Evolutionary conservation across 2,113 vertebrate genomes (phyloP).

Genomic region (Cercopithecus mona): DNA sequence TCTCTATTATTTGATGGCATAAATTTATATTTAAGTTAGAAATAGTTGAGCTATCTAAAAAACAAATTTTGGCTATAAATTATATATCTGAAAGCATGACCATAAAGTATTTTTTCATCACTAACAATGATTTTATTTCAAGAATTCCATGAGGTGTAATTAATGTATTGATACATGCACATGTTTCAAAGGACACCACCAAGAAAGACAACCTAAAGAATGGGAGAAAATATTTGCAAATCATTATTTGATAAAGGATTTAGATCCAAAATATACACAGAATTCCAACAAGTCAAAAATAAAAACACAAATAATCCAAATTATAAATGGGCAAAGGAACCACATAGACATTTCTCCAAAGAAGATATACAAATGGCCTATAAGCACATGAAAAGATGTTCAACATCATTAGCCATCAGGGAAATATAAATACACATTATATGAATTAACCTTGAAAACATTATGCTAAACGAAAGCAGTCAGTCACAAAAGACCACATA

Average conservation of each 20-base stretch:
- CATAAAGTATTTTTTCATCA: slow-evolving; percentile 1
- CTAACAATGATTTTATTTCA: slow-evolving; percentile 5
- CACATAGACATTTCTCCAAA: background rate
- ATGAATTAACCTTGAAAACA: background rate
- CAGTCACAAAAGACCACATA: background rate
- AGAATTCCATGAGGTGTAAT: background rate
- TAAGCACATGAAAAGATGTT: background rate
- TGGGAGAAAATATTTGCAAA: background rate
- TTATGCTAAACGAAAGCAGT: background rate
- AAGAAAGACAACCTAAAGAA: background rate
- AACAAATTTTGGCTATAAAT: slow-evolving; percentile 1
- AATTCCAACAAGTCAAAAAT: background rate
- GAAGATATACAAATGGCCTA: background rate
- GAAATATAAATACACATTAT: background rate
- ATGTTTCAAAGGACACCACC: slow-evolving; percentile 9
- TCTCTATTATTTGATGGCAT: background rate
- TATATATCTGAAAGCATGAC: background rate
- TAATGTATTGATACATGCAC: background rate
- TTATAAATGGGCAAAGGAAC: background rate
- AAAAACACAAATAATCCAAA: background rate
- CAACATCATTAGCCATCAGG: background rate
- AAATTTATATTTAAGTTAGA: background rate
- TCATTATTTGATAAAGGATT: background rate
- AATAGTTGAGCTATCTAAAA: slow-evolving; percentile 12
- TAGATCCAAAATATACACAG: background rate